Percentiles rank a stretch among this genome's conserved stretches.
Conservation (phyloP, 2,888 invertebrate species). For the Synergus gifuensis region DNA sequence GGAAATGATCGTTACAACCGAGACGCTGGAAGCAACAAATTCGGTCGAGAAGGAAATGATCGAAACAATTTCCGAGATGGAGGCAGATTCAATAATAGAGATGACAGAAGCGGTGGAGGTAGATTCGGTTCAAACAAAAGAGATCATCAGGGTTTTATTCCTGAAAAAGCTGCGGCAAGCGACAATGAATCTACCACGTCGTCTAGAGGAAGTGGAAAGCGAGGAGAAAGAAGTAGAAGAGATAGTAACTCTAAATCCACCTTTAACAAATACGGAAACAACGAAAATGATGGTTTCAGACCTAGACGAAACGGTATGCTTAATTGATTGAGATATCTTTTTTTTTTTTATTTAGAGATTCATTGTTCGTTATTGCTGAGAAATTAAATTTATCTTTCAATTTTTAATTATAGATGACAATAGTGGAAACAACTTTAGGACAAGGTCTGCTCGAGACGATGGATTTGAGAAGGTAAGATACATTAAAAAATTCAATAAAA, state of each 20-base stretch:
- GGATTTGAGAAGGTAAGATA: conserved; percentile 49
- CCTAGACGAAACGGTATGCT: conserved; percentile 30
- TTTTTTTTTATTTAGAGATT: neutral
- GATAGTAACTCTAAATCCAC: conserved; percentile 26
- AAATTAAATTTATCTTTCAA: neutral
- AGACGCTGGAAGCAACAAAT: conserved; percentile 48
- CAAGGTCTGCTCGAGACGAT: neutral
- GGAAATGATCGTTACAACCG: conserved; percentile 48
- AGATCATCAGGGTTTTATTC: conserved; percentile 56
- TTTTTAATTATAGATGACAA: conserved; percentile 29
- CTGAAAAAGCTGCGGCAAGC: conserved; percentile 62
- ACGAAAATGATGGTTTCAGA: conserved; percentile 2
- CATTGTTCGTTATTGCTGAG: neutral
- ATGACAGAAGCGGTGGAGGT: conserved; percentile 46
- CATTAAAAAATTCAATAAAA: neutral
- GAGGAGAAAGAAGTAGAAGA: conserved; percentile 49
- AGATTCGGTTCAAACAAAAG: conserved; percentile 47
- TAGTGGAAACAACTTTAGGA: neutral
- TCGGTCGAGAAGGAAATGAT: conserved; percentile 59
- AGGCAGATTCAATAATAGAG: conserved; percentile 45
- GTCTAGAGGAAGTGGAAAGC: conserved; percentile 59
- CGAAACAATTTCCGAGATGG: conserved; percentile 54
- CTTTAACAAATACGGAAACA: conserved; percentile 50
- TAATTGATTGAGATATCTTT: neutral
- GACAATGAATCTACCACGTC: conserved; percentile 70